Conservation (phyloP, 2,888 invertebrate species). For the Koerneria pararmatus region DNA sequence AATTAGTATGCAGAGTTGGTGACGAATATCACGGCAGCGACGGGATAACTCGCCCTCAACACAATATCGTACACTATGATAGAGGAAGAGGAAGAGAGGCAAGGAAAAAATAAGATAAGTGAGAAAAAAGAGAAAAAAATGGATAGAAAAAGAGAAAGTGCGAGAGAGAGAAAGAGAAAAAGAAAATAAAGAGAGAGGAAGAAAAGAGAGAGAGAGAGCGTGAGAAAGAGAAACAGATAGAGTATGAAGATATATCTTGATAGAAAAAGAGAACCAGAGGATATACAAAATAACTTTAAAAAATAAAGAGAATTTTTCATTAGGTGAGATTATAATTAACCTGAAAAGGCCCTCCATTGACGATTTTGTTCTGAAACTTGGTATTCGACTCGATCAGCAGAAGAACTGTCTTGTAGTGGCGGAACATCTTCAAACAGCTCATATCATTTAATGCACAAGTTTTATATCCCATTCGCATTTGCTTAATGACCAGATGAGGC, state of each 20-base stretch:
- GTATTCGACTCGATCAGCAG: conserved; percentile 53
- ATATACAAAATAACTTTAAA: not conserved
- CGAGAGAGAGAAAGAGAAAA: too few relatives aligned
- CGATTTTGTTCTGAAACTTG: conserved; percentile 49
- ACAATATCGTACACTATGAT: not conserved
- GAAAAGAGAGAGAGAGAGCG: not conserved
- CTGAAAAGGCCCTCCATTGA: conserved; percentile 56
- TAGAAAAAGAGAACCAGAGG: not conserved
- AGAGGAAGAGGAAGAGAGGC: not conserved
- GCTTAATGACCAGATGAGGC: too few relatives aligned
- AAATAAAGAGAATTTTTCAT: too few relatives aligned
- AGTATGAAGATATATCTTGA: too few relatives aligned
- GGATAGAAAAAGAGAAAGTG: not conserved
- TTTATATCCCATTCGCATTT: not conserved
- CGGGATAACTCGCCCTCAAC: conserved; percentile 52
- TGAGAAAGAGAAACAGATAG: too few relatives aligned
- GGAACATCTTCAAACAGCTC: conserved; percentile 45
- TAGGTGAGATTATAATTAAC: too few relatives aligned
- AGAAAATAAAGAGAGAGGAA: conserved; percentile 1
- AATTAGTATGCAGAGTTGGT: conserved; percentile 77
- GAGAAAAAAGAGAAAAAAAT: too few relatives aligned
- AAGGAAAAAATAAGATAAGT: not conserved
- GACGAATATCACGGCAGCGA: conserved; percentile 49
- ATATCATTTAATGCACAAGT: not conserved
- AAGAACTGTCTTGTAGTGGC: conserved; percentile 48